Conservation (phyloP, 2,888 invertebrate genomes). For the Athalia rosae region DNA sequence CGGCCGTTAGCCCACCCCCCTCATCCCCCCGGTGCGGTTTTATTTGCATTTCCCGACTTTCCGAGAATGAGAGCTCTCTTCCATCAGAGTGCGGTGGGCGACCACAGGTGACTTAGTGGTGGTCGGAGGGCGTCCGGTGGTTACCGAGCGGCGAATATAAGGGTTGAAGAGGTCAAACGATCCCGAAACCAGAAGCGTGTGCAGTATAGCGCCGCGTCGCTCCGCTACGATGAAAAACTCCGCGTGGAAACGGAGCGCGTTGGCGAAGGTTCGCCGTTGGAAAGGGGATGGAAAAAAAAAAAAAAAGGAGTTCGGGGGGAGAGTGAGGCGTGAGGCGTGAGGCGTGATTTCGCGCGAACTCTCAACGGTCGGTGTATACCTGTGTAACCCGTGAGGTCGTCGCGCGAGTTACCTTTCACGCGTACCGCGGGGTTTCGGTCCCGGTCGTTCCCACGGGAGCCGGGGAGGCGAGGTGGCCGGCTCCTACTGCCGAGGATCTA, state of each 20-base stretch:
- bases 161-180: constrained; percentile 34
- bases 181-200: constrained; percentile 25
- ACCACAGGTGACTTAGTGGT: constrained; percentile 35
- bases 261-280: no score
- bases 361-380: constrained; percentile 3
- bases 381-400: neutral
- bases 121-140: constrained; percentile 7
- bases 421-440: neutral
- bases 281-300: no score
- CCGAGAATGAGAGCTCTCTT: neutral
- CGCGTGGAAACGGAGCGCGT: no score
- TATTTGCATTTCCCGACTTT: constrained; percentile 34
- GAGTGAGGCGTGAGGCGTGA: constrained; percentile 40
- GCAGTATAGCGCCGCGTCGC: constrained; percentile 18
- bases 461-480: constrained; percentile 57
- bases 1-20: no score
- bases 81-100: constrained; percentile 3
- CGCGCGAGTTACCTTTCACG: neutral
- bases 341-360: constrained; percentile 25
- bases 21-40: constrained; percentile 25
- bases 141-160: no score
- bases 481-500: constrained; percentile 61
- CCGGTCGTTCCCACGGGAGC: constrained; percentile 57
- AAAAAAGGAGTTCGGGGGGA: constrained; percentile 47
- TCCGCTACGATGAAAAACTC: no score